Evolutionary conservation across 1,140 invertebrate species (phyloP).

Genomic region (Leptopilina clavipes): DNA sequence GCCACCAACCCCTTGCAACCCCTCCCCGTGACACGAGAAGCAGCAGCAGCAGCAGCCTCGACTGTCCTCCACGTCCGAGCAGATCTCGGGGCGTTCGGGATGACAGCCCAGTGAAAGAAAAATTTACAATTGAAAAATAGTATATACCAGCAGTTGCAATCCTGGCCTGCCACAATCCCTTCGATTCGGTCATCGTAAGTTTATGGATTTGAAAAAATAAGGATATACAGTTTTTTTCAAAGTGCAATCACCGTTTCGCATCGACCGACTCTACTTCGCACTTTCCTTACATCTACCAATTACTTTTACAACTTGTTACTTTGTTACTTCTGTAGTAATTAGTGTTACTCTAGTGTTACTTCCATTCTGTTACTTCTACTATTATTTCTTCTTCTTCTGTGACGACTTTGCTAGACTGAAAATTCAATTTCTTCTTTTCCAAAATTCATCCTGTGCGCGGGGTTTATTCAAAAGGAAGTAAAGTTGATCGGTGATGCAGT

Average conservation of each 20-base stretch:
- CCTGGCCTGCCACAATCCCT: slow-evolving; percentile 75
- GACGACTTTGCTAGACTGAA: background rate
- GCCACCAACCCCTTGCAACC: slow-evolving; percentile 32
- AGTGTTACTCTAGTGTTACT: slow-evolving; percentile 35
- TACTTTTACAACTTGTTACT: background rate
- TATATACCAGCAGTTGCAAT: slow-evolving; percentile 60
- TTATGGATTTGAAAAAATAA: slow-evolving; percentile 2
- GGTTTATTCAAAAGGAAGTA: background rate
- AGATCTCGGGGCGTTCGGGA: slow-evolving; percentile 41
- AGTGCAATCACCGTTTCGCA: slow-evolving; percentile 1
- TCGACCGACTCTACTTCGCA: background rate
- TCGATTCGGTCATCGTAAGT: slow-evolving; percentile 75
- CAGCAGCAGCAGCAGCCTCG: slow-evolving; percentile 44
- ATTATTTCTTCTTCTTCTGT: background rate
- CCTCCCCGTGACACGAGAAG: slow-evolving; percentile 43
- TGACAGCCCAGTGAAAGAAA: slow-evolving; percentile 46
- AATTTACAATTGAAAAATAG: background rate
- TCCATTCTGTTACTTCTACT: background rate
- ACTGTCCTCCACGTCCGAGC: slow-evolving; percentile 44
- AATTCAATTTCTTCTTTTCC: background rate
- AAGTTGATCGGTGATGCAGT: background rate
- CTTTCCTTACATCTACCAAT: slow-evolving; percentile 1
- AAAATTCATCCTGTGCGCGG: too few species aligned
- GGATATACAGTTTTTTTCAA: background rate
- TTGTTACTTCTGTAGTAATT: slow-evolving; percentile 32